A percentile compares a stretch with the other conserved stretches of the same genome.
These are phyloP conservation scores for Pseudochaenichthys georgianus DNA, from an alignment of 2,797 vertebrate genomes.

Conservation along the genomic window DNA sequence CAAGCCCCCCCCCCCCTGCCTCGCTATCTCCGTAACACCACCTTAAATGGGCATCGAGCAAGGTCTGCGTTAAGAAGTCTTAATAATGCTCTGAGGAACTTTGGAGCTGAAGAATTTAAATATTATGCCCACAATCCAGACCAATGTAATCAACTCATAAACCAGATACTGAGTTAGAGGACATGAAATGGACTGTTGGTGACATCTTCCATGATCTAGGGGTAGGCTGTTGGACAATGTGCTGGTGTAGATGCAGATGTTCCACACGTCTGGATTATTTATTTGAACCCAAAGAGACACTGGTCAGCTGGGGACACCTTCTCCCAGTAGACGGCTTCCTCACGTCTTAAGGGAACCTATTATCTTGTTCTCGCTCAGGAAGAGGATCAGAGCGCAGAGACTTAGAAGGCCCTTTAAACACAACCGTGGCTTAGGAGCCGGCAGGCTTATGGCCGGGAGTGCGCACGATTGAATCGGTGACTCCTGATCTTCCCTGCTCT, in stretches of 20 bases:
- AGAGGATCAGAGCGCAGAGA: slow-evolving; percentile 67
- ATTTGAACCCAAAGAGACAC: slow-evolving; percentile 11
- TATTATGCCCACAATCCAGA: background rate
- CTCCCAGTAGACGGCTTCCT: slow-evolving; percentile 54
- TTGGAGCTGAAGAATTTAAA: slow-evolving; percentile 19
- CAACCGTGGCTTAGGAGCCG: slow-evolving; percentile 51
- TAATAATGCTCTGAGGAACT: slow-evolving; percentile 45
- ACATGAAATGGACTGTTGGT: background rate
- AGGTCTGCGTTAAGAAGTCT: slow-evolving; percentile 49
- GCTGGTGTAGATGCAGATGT: background rate
- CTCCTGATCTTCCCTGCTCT: slow-evolving; percentile 40
- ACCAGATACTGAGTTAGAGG: background rate
- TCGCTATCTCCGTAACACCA: slow-evolving; percentile 68
- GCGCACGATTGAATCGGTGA: slow-evolving; percentile 31
- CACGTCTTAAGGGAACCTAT: slow-evolving; percentile 66
- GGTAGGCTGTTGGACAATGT: background rate
- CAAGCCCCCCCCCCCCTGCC: slow-evolving; percentile 29
- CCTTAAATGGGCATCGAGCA: slow-evolving; percentile 61
- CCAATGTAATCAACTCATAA: background rate
- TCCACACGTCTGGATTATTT: background rate
- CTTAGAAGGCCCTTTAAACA: slow-evolving; percentile 74
- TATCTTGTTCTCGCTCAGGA: slow-evolving; percentile 67
- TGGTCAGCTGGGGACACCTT: slow-evolving; percentile 29
- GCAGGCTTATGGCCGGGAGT: slow-evolving; percentile 55
- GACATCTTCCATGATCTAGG: background rate